Evolutionary conservation across 2,113 vertebrate genomes (phyloP), one percentile per base, ranked within the genome.

Genomic region (Rhinolophus sinicus): DNA sequence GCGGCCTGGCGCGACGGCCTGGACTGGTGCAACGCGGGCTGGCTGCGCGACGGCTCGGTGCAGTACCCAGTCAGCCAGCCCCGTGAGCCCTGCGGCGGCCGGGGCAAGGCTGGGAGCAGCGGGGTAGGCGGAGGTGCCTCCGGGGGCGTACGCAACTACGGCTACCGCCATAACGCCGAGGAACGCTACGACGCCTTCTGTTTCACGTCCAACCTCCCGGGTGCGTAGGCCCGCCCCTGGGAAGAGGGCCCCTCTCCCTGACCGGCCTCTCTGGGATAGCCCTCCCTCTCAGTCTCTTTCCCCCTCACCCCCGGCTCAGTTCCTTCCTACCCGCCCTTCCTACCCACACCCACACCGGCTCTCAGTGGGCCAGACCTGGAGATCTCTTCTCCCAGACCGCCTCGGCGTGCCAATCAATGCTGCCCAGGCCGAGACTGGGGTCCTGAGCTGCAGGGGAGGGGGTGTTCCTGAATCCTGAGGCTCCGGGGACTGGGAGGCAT

Each of bases 11-110:
- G 99, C 92, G 99, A 99, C 1, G 99, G 99, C 0, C 97, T 99
- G 96, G 99, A 99, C 97, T 99, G 99, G 99, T 99, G 99, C 98
- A 99, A 99, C 24, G 99, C 99, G 0, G 99, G 99, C 54, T 99
- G 99, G 99, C 98, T 99, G 96, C 98, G 99, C 50, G 99, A 99
- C 4, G 99, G 99, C 76, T 99, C 99, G 0, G 99, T 99, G 92
- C 99, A 99, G 83, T 99, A 99, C 38, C 99, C 99, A 5, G 99
- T 99, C 97, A 98, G 99, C 91, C 99, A 99, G 93, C 99, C 99
- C 0, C 98, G 99, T 21, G 99, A 99, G 81, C 95, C 99, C 86
- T 99, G 99, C 6, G 99, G 99, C 30, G 98, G 98, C 94, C 80
- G 98, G 97, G 60, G 98, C 58, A 98, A 98, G 73, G 98, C 99